Evolutionary conservation across 2,797 vertebrate genomes (phyloP).

Genomic region (Lycodopsis pacificus): DNA sequence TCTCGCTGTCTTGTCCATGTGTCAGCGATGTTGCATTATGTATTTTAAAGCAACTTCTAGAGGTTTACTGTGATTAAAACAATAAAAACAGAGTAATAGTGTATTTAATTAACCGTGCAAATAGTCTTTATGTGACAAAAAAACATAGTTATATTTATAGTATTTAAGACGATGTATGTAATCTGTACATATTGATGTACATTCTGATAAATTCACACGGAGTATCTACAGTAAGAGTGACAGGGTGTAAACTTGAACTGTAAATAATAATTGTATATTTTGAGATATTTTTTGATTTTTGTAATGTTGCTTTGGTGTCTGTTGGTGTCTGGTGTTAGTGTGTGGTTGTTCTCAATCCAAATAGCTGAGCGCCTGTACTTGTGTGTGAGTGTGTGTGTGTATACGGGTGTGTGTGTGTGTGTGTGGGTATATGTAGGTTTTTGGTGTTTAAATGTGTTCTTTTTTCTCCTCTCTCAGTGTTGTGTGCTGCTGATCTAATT

Average conservation of each 20-base stretch:
- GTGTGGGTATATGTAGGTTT: constrained; percentile 66
- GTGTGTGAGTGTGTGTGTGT: constrained; percentile 18
- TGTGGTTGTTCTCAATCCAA: constrained; percentile 67
- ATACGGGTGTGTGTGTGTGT: constrained; percentile 42
- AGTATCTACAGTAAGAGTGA: constrained; percentile 80
- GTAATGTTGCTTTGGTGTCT: constrained; percentile 80
- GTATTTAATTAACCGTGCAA: constrained; percentile 77
- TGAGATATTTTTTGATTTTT: constrained; percentile 84
- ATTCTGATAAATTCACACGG: constrained; percentile 82
- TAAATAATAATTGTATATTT: constrained; percentile 87
- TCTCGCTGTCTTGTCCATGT: constrained; percentile 65
- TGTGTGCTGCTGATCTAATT: constrained; percentile 77
- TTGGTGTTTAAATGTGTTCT: constrained; percentile 75
- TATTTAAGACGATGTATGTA: constrained; percentile 82
- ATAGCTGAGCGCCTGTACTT: constrained; percentile 52
- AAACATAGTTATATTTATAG: constrained; percentile 84
- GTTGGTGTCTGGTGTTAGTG: constrained; percentile 71
- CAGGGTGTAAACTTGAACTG: constrained; percentile 82
- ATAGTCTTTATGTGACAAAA: constrained; percentile 82
- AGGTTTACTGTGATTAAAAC: constrained; percentile 48
- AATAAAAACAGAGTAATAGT: constrained; percentile 60
- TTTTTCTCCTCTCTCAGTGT: constrained; percentile 74
- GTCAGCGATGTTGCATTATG: constrained; percentile 52
- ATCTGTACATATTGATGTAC: constrained; percentile 85
- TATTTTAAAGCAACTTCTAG: constrained; percentile 51